A percentile compares a stretch with the other conserved stretches of the same genome.
phyloP scores from a whole-genome alignment of 1,140 invertebrate species.

The Zaprionus kolodkinae region DNA sequence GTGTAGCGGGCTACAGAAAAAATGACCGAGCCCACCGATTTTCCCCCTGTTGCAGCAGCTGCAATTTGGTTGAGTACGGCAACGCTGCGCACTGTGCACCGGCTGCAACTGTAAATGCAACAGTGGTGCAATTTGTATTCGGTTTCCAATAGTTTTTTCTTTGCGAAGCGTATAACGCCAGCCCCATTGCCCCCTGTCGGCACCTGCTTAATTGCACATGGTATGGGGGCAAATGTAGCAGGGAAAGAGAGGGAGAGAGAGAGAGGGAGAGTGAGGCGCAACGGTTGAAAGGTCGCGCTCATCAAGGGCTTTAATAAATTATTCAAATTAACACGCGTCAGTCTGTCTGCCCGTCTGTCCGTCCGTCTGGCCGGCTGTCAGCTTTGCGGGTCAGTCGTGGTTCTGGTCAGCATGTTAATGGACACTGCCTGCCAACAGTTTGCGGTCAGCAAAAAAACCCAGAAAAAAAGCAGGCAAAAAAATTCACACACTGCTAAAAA shows the following conservation, averaged over 20 bases:
- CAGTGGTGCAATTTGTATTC: slow-evolving; percentile 73
- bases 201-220: slow-evolving; percentile 70
- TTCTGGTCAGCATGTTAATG: slow-evolving; percentile 36
- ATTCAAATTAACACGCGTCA: slow-evolving; percentile 81
- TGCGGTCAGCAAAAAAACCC: slow-evolving; percentile 65
- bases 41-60: not conserved
- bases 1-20: not conserved
- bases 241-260: not conserved
- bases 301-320: slow-evolving; percentile 81
- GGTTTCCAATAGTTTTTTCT: slow-evolving; percentile 65
- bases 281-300: slow-evolving; percentile 74
- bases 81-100: slow-evolving; percentile 32
- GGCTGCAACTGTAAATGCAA: slow-evolving; percentile 46
- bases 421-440: slow-evolving; percentile 70
- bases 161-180: not conserved
- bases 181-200: not conserved
- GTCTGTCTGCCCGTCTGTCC: slow-evolving; percentile 33
- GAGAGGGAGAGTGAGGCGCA: slow-evolving; percentile 5
- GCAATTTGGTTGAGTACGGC: slow-evolving; percentile 44
- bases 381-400: slow-evolving; percentile 9
- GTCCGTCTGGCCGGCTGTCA: slow-evolving; percentile 33
- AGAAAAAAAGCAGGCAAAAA: slow-evolving; percentile 24
- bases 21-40: not conserved
- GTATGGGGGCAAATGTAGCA: slow-evolving; percentile 22
- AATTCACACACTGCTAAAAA: slow-evolving; percentile 43